A percentile compares a stretch with the other conserved stretches of the same genome.
Conservation (phyloP, 2,797 vertebrate species). For the Mormyrus proboscirostris region DNA sequence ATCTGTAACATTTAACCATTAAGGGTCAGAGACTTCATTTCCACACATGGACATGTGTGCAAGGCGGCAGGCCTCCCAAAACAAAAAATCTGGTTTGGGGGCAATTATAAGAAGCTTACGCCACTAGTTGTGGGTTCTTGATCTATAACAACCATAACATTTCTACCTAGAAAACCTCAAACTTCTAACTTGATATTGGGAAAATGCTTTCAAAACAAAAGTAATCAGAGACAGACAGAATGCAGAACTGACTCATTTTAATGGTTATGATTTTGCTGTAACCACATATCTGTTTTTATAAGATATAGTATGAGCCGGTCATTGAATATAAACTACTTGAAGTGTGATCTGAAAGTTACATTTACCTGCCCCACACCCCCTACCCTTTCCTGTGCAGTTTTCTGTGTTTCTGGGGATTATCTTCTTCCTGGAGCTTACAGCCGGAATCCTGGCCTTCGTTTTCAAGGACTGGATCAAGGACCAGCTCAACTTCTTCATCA, state of each 20-base stretch:
- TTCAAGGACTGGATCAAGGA: constrained; percentile 99
- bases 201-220: background rate
- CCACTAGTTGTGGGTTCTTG: background rate
- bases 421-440: constrained; percentile 97
- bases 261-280: background rate
- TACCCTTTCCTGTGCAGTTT: constrained; percentile 18
- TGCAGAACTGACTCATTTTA: background rate
- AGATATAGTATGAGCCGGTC: background rate
- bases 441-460: constrained; percentile 93
- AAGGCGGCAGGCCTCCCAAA: background rate
- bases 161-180: background rate
- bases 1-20: background rate
- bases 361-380: background rate
- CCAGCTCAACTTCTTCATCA: constrained; percentile 98
- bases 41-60: background rate
- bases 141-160: background rate
- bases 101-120: background rate
- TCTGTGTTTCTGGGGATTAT: constrained; percentile 98
- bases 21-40: background rate
- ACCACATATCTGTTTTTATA: background rate
- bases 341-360: background rate
- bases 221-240: background rate
- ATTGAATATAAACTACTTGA: background rate
- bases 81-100: background rate
- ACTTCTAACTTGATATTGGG: background rate